Base-by-base conservation (phyloP, 2,888 invertebrate species). In the Yponomeuta malinellus region DNA sequence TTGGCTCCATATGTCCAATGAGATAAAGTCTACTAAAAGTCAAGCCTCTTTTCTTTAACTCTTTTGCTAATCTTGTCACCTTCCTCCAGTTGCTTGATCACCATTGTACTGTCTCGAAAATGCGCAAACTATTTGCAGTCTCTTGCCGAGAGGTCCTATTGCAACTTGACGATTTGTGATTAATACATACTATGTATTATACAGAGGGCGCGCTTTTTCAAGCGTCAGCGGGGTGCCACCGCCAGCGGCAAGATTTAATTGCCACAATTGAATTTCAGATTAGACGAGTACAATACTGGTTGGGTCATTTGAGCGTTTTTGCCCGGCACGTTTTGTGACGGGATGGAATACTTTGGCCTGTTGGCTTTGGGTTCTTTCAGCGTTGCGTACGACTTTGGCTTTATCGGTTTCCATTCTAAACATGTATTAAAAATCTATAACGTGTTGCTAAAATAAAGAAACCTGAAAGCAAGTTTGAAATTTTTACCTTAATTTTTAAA, bases 221-320 rank as follows among this genome's bases (percentile, higher is more conserved):
- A 29, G 48, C 72, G 76, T n/a, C 83, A 70, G 74, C 81, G 76
- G 85, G 85, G 84, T 77, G 82, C 78, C 80, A 73, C 69, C 75
- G 76, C 74, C 77, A 75, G 75, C 52, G 73, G 76, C 75, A 75
- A 75, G 74, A 78, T 77, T 76, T 81, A 80, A 83, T 81, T 78
- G 76, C 75, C 74, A 76, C 59, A 75, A 82, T 84, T 84, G 83
- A 85, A 84, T 85, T 83, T 82, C 79, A 82, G 76, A 83, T 81
- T 72, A 66, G 67, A 31, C 29, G 10, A 70, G 68, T 69, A 63
- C 48, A 52, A 64, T 70, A 69, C 72, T 52, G 63, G 59, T 68
- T 71, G 59, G 71, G 52, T 68, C 68, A 52, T 68, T 52, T 52
- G 12, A 23, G 52, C 29, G 52, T 68, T 68, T 68, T 68, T 68